Evolutionary conservation across 2,888 invertebrate species (phyloP).

Genomic region (Lithosia quadra): DNA sequence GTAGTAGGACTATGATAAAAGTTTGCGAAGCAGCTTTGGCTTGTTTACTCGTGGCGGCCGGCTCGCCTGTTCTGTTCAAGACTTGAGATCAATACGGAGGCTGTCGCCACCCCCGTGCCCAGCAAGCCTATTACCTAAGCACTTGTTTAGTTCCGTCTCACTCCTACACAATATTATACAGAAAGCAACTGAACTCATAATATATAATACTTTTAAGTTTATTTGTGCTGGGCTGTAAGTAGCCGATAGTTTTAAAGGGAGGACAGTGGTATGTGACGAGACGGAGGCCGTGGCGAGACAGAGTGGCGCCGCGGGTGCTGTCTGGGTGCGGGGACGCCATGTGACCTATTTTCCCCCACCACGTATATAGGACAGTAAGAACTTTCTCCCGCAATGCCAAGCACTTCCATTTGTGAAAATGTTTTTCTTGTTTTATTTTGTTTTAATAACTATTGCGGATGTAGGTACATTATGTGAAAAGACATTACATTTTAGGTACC

Average conservation of each 20-base stretch:
- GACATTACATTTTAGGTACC: too few relatives aligned
- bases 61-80: constrained; percentile 27
- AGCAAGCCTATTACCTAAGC: constrained; percentile 56
- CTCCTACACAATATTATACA: constrained; percentile 45
- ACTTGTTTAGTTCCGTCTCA: constrained; percentile 51
- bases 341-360: constrained; percentile 53
- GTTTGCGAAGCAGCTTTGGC: constrained; percentile 59
- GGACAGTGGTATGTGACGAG: constrained; percentile 23
- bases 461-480: neutral
- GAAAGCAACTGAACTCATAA: constrained; percentile 40
- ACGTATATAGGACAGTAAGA: constrained; percentile 42
- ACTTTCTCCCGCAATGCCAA: constrained; percentile 38
- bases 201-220: constrained; percentile 38
- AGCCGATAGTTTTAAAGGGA: constrained; percentile 24
- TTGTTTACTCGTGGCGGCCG: constrained; percentile 67
- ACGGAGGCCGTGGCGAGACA: constrained; percentile 59
- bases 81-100: constrained; percentile 79
- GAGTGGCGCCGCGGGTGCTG: constrained; percentile 66
- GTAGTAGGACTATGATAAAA: constrained; percentile 47
- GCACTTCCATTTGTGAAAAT: constrained; percentile 32
- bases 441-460: neutral
- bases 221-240: constrained; percentile 34
- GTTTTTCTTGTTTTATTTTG: constrained; percentile 25
- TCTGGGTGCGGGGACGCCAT: constrained; percentile 49
- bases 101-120: constrained; percentile 68